Base-by-base conservation (phyloP, 2,888 invertebrate species). In the Cryptophagus acutangulus region DNA sequence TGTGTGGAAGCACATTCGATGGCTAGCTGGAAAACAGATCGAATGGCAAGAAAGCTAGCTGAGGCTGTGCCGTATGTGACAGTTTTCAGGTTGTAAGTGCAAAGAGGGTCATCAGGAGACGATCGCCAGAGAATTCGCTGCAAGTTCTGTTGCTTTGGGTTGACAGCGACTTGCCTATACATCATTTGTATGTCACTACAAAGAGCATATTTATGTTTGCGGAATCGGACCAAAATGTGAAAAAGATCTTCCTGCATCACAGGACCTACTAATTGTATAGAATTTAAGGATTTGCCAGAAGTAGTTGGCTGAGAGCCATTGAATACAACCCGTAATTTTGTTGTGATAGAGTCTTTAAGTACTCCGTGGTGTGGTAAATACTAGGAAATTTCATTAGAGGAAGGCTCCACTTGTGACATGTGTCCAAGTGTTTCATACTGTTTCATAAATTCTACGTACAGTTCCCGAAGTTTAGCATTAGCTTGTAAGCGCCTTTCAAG, bases 311-410 rank as follows among this genome's bases (percentile, higher is more conserved):
- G 9, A 13, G n/a, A 10, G 2, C n/a, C 31, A 13, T 31, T 16
- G n/a, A 31, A 31, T 5, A 31, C 31, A 31, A 31, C 31, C 3
- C 31, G 31, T 5, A 38, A 17, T 12, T 18, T 31, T 3, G 29
- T 38, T 1, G 38, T n/a, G 3, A 17, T 31, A 8, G 15, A 15
- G 12, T 31, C 31, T 16, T 31, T 31, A 6, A 31, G 3, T 5
- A 31, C 14, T 5, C 15, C 13, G 16, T 31, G 31, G n/a, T 31
- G 31, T 10, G 31, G 31, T 10, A 31, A 10, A n/a, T 15, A 31
- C 9, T 31, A 31, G 3, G 8, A 6, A 10, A 9, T 5, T 13
- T 3, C 8, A 6, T 16, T 17, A 6, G 16, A 8, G 4, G 13
- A 5, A 16, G 13, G 9, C 4, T 6, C 3, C 8, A 31, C 31